These are phyloP conservation scores for Scrobipalpa atriplicella DNA, from an alignment of 2,888 invertebrate species.

Conservation along the genomic window DNA sequence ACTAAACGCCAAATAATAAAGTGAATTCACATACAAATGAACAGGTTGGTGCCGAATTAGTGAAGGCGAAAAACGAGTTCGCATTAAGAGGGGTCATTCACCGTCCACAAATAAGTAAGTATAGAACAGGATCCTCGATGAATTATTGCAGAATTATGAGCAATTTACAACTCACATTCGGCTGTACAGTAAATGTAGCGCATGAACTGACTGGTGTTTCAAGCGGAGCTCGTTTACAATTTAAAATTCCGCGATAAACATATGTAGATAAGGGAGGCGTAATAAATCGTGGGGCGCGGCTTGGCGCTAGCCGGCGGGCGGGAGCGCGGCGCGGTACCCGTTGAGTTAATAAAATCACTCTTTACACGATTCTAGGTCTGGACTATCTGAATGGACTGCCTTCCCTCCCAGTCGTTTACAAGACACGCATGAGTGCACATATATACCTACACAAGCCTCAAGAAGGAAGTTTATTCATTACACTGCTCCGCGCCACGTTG, in stretches of 20 bases:
- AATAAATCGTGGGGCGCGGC: conserved; percentile 66
- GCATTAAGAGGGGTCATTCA: conserved; percentile 28
- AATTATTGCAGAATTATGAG: conserved; percentile 25
- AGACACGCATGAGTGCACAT: conserved; percentile 16
- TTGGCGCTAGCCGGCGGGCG: conserved; percentile 25
- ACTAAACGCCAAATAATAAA: conserved; percentile 48
- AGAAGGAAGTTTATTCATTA: conserved; percentile 17
- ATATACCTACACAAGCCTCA: not conserved
- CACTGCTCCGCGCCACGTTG: not conserved
- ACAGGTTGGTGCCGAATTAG: conserved; percentile 43
- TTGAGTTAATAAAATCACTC: conserved; percentile 66
- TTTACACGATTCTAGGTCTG: conserved; percentile 53
- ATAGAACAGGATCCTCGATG: conserved; percentile 12
- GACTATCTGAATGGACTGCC: conserved; percentile 14
- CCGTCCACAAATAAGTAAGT: conserved; percentile 21
- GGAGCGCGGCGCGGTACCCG: conserved; percentile 37
- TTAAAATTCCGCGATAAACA: conserved; percentile 77
- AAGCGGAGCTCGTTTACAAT: conserved; percentile 73
- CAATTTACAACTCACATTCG: conserved; percentile 23
- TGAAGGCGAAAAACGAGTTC: conserved; percentile 44
- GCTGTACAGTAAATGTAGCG: conserved; percentile 38
- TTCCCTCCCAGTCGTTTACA: conserved; percentile 21
- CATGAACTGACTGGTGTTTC: conserved; percentile 58
- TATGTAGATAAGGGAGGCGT: conserved; percentile 70
- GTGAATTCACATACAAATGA: conserved; percentile 48